Evolutionary conservation across 2,797 vertebrate genomes (phyloP).

Genomic region (Chelidonichthys spinosus): DNA sequence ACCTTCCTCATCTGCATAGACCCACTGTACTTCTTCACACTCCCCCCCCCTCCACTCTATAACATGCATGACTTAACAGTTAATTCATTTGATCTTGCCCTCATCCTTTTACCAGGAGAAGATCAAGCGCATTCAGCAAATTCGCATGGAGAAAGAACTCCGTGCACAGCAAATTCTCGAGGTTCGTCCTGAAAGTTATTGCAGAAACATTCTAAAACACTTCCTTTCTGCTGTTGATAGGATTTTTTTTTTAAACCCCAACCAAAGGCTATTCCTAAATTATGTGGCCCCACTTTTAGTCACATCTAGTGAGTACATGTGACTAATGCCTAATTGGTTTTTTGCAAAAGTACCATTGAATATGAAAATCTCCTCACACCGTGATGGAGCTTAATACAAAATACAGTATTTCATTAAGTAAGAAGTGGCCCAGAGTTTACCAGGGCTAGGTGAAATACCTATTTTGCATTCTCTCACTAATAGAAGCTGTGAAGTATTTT

Average conservation of each 20-base stretch:
- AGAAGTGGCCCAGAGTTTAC: constrained; percentile 69
- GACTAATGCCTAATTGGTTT: constrained; percentile 77
- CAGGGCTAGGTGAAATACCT: constrained; percentile 66
- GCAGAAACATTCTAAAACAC: constrained; percentile 74
- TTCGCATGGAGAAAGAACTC: constrained; percentile 96
- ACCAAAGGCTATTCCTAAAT: constrained; percentile 73
- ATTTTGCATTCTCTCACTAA: constrained; percentile 68
- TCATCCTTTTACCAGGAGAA: constrained; percentile 90
- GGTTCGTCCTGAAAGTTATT: constrained; percentile 85
- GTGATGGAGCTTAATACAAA: constrained; percentile 70
- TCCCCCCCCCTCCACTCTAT: constrained; percentile 35
- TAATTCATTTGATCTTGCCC: constrained; percentile 79
- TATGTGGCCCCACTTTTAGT: constrained; percentile 68
- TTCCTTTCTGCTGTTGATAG: constrained; percentile 74
- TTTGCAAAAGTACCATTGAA: constrained; percentile 71
- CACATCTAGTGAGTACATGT: constrained; percentile 65
- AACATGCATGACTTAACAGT: constrained; percentile 77
- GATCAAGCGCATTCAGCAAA: constrained; percentile 97
- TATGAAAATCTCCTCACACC: constrained; percentile 74
- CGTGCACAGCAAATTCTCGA: constrained; percentile 96
- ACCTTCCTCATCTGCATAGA: constrained; percentile 64
- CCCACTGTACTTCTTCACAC: constrained; percentile 42
- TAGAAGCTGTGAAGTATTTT: constrained; percentile 72
- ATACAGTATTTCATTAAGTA: constrained; percentile 72
- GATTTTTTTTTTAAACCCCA: constrained; percentile 50